These are phyloP conservation scores for Rhyacophila brunnea DNA, from an alignment of 1,140 invertebrate species.

Conservation along the genomic window DNA sequence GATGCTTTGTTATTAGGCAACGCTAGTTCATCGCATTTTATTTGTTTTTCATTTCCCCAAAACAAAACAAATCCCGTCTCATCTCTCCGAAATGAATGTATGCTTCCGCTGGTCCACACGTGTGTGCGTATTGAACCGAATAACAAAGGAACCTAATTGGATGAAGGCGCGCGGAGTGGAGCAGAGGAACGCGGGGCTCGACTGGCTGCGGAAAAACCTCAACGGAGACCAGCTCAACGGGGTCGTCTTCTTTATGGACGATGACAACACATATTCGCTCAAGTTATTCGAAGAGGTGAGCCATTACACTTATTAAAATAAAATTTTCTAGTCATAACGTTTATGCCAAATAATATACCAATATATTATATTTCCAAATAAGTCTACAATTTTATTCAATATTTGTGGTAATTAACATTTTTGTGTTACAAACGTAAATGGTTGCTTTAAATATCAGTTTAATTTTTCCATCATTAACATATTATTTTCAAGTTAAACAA, in stretches of 20 bases:
- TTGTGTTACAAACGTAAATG: too few species aligned
- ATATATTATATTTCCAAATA: too few species aligned
- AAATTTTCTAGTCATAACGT: too few species aligned
- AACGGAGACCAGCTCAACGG: conserved; percentile 61
- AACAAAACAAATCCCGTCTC: conserved; percentile 8
- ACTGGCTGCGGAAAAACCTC: conserved; percentile 79
- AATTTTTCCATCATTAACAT: too few species aligned
- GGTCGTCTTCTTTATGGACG: conserved; percentile 97
- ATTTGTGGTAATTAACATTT: too few species aligned
- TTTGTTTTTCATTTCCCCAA: conserved; percentile 26
- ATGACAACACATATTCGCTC: conserved; percentile 94
- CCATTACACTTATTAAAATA: conserved; percentile 17
- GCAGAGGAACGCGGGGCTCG: conserved; percentile 87
- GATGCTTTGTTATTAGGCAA: neutral
- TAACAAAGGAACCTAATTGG: conserved; percentile 74
- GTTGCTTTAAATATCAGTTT: too few species aligned
- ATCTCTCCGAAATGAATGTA: conserved; percentile 14
- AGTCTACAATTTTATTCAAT: too few species aligned
- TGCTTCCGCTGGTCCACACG: conserved; percentile 16
- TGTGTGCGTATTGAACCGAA: conserved; percentile 14
- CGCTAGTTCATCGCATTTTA: conserved; percentile 12
- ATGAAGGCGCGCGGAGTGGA: conserved; percentile 90
- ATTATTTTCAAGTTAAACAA: too few species aligned
- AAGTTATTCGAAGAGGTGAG: conserved; percentile 86
- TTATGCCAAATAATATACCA: too few species aligned